Evolutionary conservation across 1,140 invertebrate genomes (phyloP), one percentile per base, ranked within the genome.

Genomic region (Drosophila ambigua): DNA sequence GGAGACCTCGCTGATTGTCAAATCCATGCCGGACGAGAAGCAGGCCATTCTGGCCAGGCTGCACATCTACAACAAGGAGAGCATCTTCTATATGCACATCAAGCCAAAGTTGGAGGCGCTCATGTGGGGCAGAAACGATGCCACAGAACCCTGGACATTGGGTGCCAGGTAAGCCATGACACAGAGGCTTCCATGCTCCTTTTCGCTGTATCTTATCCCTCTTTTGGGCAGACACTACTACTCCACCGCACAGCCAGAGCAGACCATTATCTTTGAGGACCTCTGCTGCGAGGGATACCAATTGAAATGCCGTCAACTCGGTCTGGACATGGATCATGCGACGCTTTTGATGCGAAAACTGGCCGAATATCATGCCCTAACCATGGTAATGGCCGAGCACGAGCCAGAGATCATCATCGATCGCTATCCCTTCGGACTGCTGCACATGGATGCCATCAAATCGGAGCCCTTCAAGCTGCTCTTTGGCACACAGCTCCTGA

Each of bases 181-280:
- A 5, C 5, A 5, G 4, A 2, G 45, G 5, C 9, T 8, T 16
- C 3, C 3, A n/a, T 2, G 13, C 4, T n/a, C 15, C 2, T 15
- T 3, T 20, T 1, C 7, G 20, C 0, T 1, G 41, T 7, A 13
- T 11, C 9, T 0, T 11, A 9, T 7, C 2, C 2, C 20, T 41
- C 5, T 8, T 9, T 7, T 44, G 13, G 0, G 72, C 11, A 83
- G 92, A 7, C 94, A 94, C 26, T 95, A 92, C 81, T 91, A 84
- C 48, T 89, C 90, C 11, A 90, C 83, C 4, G 74, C 80, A 0
- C 64, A 76, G 24, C 90, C 90, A 2, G 88, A 87, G 50, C 80
- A 89, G 55, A 91, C 90, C 2, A 88, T 91, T 5, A 72, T 91
- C 5, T 78, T 91, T 20, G 91, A 91, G 58, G 91, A 91, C 52